These are phyloP conservation scores for Pycnonotus jocosus DNA, from an alignment of 2,113 vertebrate species.

Conservation along the genomic window DNA sequence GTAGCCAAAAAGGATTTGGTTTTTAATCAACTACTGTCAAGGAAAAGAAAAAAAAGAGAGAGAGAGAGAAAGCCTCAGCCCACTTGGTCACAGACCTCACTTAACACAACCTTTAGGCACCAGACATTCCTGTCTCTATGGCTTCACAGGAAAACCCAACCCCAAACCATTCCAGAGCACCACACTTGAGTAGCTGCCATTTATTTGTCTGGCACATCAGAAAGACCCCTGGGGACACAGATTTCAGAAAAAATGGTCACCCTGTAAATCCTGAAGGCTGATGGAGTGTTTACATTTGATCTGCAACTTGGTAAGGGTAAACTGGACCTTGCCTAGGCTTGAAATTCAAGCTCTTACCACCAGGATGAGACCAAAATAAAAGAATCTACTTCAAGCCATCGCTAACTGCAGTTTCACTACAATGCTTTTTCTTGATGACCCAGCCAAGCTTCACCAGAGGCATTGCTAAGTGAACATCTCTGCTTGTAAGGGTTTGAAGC, in stretches of 20 bases:
- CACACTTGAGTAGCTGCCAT: background rate
- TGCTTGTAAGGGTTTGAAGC: background rate
- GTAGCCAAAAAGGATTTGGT: background rate
- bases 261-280: background rate
- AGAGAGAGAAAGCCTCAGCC: background rate
- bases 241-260: background rate
- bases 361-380: background rate
- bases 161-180: background rate
- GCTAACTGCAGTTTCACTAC: background rate
- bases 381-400: background rate
- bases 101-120: background rate
- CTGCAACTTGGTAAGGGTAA: background rate
- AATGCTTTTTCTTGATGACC: background rate
- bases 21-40: background rate
- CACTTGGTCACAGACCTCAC: background rate
- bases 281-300: background rate
- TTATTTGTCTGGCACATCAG: background rate
- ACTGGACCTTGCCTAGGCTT: background rate
- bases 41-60: accelerated
- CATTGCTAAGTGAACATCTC: background rate
- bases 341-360: background rate
- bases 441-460: background rate
- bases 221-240: background rate
- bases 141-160: background rate
- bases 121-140: background rate